phyloP scores from a whole-genome alignment of 2,888 invertebrate genomes.

The Stenichneumon culpator region DNA sequence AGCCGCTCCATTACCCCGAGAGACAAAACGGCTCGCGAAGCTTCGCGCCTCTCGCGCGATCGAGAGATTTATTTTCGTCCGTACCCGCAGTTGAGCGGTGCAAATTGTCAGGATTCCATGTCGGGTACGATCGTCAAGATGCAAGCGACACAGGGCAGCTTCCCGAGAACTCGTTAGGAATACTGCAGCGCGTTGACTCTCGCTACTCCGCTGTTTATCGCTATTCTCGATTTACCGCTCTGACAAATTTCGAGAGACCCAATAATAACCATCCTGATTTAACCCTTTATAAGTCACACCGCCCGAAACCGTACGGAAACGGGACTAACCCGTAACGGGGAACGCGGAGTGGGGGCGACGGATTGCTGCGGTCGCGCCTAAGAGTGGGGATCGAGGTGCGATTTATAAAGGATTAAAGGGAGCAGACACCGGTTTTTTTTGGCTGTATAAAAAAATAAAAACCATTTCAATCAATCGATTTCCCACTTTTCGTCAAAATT shows the following conservation, averaged over 20 bases:
- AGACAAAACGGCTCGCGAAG: conserved; percentile 30
- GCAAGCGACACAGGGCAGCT: neutral
- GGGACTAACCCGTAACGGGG: too few relatives aligned
- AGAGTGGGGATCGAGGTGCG: too few relatives aligned
- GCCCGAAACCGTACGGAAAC: too few relatives aligned
- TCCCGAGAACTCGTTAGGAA: conserved; percentile 42
- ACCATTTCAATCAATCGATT: too few relatives aligned
- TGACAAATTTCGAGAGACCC: neutral
- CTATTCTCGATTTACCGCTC: neutral
- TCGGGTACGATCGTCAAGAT: conserved; percentile 6
- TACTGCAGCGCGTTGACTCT: conserved; percentile 8
- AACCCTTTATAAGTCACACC: neutral
- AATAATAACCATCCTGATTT: conserved; percentile 5
- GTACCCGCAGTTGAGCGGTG: conserved; percentile 29
- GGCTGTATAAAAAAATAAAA: too few relatives aligned
- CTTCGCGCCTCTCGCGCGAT: conserved; percentile 37
- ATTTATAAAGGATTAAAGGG: too few relatives aligned
- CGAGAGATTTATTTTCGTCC: conserved; percentile 51
- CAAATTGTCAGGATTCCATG: conserved; percentile 44
- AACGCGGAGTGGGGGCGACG: too few relatives aligned
- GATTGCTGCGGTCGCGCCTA: too few relatives aligned
- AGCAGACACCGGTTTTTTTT: neutral
- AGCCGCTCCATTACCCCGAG: neutral
- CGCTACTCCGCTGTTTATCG: neutral
- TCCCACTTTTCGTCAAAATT: too few relatives aligned